These are phyloP conservation scores for Cantharis nigra DNA, from an alignment of 2,888 invertebrate species.

Conservation along the genomic window DNA sequence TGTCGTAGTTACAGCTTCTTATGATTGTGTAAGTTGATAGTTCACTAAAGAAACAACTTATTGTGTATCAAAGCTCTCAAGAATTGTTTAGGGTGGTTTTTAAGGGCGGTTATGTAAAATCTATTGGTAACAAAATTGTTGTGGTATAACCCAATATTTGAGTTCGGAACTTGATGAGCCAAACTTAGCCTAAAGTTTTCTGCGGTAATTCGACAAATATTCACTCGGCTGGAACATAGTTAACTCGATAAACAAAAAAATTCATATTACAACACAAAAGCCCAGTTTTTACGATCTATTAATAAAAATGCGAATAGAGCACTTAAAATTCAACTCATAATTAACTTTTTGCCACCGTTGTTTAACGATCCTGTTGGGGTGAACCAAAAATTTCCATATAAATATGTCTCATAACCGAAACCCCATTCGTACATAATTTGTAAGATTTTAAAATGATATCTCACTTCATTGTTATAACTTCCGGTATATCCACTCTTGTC, in stretches of 20 bases:
- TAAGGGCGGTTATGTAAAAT: neutral
- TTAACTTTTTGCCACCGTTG: neutral
- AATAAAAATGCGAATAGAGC: neutral
- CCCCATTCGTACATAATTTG: conserved; percentile 29
- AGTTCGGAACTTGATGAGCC: neutral
- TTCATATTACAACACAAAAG: neutral
- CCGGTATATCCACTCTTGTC: neutral
- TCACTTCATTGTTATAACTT: conserved; percentile 17
- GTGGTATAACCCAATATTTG: neutral
- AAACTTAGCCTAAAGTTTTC: neutral
- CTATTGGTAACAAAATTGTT: neutral
- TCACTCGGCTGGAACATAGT: neutral
- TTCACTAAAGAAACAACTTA: neutral
- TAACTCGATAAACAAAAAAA: neutral
- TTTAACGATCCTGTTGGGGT: conserved; percentile 6
- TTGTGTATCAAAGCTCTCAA: neutral
- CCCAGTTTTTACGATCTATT: neutral
- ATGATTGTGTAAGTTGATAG: neutral
- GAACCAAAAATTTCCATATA: conserved; percentile 36
- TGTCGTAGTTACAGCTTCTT: neutral
- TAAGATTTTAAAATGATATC: conserved; percentile 19
- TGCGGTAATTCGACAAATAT: neutral
- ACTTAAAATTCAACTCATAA: neutral
- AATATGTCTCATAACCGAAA: conserved; percentile 36
- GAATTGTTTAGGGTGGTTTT: neutral